Conservation (phyloP, 2,113 vertebrate genomes). For the Paradoxurus hermaphroditus region DNA sequence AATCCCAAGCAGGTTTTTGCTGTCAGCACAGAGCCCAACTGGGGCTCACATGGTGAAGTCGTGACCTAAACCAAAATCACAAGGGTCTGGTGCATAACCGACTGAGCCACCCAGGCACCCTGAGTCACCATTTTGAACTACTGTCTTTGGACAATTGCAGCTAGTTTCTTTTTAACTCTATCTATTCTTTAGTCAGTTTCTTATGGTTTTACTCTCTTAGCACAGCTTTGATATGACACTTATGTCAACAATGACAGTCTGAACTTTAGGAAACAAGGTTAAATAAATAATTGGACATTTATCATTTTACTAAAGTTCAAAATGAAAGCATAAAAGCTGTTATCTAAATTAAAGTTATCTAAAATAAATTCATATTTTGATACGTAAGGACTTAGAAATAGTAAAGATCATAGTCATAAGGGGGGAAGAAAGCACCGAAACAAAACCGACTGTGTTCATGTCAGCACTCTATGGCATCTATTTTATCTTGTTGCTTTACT, state of each 20-base stretch:
- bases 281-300: not conserved
- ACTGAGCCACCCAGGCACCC: too few relatives aligned
- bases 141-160: not conserved
- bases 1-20: too few relatives aligned
- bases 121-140: not conserved
- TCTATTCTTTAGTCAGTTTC: not conserved
- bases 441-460: not conserved
- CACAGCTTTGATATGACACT: not conserved
- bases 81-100: too few relatives aligned
- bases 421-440: not conserved
- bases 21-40: too few relatives aligned
- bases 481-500: not conserved
- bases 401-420: not conserved
- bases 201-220: not conserved
- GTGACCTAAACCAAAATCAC: too few relatives aligned
- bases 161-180: not conserved
- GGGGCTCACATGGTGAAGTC: too few relatives aligned
- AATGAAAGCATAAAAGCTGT: not conserved
- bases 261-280: not conserved
- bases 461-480: not conserved
- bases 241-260: not conserved
- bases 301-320: not conserved
- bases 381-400: not conserved
- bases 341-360: not conserved
- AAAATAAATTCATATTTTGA: not conserved